phyloP scores from a whole-genome alignment of 2,888 invertebrate species.

The Morinoia aosen region DNA sequence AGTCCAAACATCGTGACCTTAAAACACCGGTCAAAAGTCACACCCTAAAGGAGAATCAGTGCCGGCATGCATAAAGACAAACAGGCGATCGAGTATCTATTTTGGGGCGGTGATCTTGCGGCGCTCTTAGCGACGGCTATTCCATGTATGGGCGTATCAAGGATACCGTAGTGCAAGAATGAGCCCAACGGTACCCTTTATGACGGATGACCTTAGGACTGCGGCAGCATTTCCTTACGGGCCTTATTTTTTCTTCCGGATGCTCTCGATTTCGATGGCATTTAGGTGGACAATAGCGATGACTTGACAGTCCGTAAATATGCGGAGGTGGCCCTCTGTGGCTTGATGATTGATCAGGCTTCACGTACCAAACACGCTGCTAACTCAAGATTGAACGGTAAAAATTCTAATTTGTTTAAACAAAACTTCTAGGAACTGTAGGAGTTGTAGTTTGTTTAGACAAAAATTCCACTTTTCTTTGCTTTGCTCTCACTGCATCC shows the following conservation, averaged over 20 bases:
- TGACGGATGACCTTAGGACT: not conserved
- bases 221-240: not conserved
- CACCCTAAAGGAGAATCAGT: not conserved
- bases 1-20: not conserved
- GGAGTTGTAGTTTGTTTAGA: not conserved
- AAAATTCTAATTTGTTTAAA: too few species aligned
- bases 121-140: not conserved
- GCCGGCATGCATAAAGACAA: not conserved
- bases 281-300: not conserved
- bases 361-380: too few species aligned
- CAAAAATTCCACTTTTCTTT: not conserved
- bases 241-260: not conserved
- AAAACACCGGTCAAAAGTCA: not conserved
- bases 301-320: not conserved
- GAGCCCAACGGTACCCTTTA: not conserved
- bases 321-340: not conserved
- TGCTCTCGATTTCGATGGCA: constrained; percentile 24
- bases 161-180: not conserved
- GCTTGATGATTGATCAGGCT: not conserved
- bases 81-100: not conserved
- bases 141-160: not conserved
- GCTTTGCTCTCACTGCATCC: not conserved
- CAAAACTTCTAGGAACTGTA: not conserved
- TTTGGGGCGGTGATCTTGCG: not conserved
- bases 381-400: too few species aligned